phyloP scores from a whole-genome alignment of 2,797 vertebrate genomes.

The Hafferia zeledoni region DNA sequence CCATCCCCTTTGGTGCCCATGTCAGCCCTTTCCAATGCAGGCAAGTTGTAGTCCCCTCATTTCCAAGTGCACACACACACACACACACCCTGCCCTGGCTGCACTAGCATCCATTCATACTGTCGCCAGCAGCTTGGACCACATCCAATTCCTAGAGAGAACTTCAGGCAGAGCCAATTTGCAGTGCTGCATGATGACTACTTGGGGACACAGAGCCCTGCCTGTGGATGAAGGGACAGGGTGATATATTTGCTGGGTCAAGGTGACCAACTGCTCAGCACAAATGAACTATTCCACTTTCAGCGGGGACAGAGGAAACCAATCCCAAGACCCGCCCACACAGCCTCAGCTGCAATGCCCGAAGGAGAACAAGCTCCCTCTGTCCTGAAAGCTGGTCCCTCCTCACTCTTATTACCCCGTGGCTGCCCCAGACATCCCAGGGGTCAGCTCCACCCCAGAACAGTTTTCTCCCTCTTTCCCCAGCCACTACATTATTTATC shows the following conservation, averaged over 20 bases:
- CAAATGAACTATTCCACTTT: background rate
- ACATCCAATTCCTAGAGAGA: conserved; percentile 67
- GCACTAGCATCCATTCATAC: conserved; percentile 50
- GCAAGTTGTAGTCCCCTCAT: background rate
- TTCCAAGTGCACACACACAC: background rate
- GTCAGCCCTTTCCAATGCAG: background rate
- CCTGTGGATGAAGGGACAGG: background rate
- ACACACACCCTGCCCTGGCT: conserved; percentile 12
- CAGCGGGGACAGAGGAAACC: background rate
- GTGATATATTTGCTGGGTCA: background rate
- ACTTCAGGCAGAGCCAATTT: conserved; percentile 39
- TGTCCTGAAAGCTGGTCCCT: background rate
- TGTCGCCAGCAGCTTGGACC: conserved; percentile 61
- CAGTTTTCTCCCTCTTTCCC: background rate
- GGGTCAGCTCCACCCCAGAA: background rate
- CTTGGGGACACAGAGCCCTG: conserved; percentile 7
- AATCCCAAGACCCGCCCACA: background rate
- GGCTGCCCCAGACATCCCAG: conserved; percentile 7
- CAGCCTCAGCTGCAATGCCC: background rate
- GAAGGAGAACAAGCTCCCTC: conserved; percentile 17
- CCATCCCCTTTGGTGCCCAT: background rate
- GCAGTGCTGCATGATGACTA: background rate
- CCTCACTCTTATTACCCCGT: background rate
- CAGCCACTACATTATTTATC: conserved; percentile 7
- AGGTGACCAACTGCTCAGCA: background rate